Evolutionary conservation across 1,140 invertebrate genomes (phyloP), one percentile per base, ranked within the genome.

Genomic region (Diabrotica virgifera): DNA sequence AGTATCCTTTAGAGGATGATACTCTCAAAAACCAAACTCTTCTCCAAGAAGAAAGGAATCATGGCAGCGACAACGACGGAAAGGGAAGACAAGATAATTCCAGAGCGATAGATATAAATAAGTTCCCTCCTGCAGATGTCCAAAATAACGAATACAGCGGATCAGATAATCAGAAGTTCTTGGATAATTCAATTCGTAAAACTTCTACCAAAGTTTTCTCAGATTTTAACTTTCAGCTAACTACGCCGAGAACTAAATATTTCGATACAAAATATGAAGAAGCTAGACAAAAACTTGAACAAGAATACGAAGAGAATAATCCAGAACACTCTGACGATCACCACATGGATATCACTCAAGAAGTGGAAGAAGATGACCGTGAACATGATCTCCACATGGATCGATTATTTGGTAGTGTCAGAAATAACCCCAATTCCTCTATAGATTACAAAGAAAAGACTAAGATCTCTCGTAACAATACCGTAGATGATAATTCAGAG

Each of bases 81-180:
- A 57, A 63, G 37, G 14, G 8, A 11, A 60, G 53, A 50, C 54
- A 65, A 56, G 64, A 70, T 40, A 67, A 62, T 53, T 62, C 55
- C 14, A 67, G 74, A 67, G 69, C 71, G 36, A 62, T 75, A 59
- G 66, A 74, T 51, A 59, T 77, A 36, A 70, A 75, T 46, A 78
- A 74, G 64, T 74, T 72, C 56, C 66, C 64, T 10, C 72, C 76
- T 7, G 58, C 70, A 24, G 74, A 75, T 38, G 75, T 75, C 62
- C 72, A 69, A 64, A 77, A 75, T 62, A 74, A 74, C 53, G 74
- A 76, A 8, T 77, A 74, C 59, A 69, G 65, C 7, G 66, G 65
- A 13, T 62, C 70, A 10, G 71, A 76, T 50, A 72, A 53, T 7
- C 62, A 70, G 65, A 73, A 73, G 57, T 72, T 67, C 62, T 35